These are phyloP conservation scores for Lissonota sp. DNA, from an alignment of 2,888 invertebrate species.

Conservation along the genomic window DNA sequence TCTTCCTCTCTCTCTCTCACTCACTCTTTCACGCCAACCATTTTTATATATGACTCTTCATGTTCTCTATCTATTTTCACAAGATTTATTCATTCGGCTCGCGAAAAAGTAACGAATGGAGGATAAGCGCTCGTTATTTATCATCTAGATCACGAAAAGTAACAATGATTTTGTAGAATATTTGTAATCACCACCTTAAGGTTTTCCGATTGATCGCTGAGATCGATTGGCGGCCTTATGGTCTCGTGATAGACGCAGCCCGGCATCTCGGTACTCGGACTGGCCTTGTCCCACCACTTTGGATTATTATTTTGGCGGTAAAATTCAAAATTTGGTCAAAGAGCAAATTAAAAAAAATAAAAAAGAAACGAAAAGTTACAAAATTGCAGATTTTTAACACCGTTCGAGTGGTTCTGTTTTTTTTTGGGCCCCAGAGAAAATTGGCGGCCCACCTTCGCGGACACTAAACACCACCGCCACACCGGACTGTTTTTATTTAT, in stretches of 20 bases:
- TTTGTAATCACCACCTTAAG: constrained; percentile 87
- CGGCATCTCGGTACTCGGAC: constrained; percentile 73
- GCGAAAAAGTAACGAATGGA: constrained; percentile 47
- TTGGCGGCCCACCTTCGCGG: constrained; percentile 45
- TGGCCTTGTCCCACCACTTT: constrained; percentile 38
- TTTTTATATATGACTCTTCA: constrained; percentile 40
- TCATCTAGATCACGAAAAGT: neutral
- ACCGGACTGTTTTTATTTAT: constrained; percentile 30
- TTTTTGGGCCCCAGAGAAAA: constrained; percentile 9
- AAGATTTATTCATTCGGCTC: constrained; percentile 37
- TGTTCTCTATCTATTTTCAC: constrained; percentile 33
- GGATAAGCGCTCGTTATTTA: neutral
- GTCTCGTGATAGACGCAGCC: constrained; percentile 89
- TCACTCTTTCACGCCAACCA: constrained; percentile 39
- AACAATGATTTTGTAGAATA: constrained; percentile 11
- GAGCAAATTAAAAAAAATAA: constrained; percentile 1
- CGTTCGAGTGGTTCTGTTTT: neutral
- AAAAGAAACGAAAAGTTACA: neutral
- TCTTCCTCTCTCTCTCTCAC: constrained; percentile 11
- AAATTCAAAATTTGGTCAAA: neutral
- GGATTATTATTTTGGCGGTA: constrained; percentile 26
- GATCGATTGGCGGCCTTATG: constrained; percentile 91
- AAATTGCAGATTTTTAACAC: neutral
- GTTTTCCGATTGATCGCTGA: constrained; percentile 90
- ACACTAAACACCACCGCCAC: constrained; percentile 25